A percentile compares a stretch with the other conserved stretches of the same genome.
Evolutionary conservation across 2,113 vertebrate species (phyloP).

Genomic region (Entomyzon cyanotis): DNA sequence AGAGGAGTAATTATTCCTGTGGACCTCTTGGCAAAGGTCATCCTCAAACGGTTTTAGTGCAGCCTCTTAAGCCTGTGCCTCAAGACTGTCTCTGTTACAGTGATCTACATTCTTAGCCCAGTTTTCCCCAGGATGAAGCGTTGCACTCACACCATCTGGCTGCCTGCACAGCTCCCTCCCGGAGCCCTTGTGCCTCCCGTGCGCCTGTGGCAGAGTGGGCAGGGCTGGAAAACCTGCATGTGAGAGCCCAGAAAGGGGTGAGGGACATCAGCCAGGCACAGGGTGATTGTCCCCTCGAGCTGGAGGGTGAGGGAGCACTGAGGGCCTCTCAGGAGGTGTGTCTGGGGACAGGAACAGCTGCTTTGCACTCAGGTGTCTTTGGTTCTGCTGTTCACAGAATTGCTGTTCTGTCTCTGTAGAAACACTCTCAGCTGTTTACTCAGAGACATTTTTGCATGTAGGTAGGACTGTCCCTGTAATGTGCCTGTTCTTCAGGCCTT

Average conservation of each 20-base stretch:
- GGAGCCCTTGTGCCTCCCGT: neutral
- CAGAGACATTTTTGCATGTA: neutral
- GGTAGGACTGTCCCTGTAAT: neutral
- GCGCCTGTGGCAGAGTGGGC: fast-evolving
- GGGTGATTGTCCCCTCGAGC: fast-evolving
- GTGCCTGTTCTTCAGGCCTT: neutral
- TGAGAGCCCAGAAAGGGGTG: neutral
- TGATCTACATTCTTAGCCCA: conserved; percentile 26
- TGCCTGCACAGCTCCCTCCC: neutral
- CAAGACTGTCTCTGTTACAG: neutral
- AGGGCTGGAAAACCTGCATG: neutral
- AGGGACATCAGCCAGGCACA: neutral
- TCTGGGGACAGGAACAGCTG: neutral
- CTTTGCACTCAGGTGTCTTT: neutral
- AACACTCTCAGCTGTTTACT: neutral
- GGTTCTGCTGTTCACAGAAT: neutral
- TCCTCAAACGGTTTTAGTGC: neutral
- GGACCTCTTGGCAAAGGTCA: neutral
- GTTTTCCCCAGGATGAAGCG: neutral
- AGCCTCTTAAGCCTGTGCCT: neutral
- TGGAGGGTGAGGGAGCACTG: neutral
- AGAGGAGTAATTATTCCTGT: neutral
- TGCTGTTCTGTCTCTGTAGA: neutral
- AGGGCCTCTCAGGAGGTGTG: neutral
- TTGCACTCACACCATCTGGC: neutral